Evolutionary conservation across 1,140 invertebrate genomes (phyloP), one percentile per base, ranked within the genome.

Genomic region (Chionoecetes opilio): DNA sequence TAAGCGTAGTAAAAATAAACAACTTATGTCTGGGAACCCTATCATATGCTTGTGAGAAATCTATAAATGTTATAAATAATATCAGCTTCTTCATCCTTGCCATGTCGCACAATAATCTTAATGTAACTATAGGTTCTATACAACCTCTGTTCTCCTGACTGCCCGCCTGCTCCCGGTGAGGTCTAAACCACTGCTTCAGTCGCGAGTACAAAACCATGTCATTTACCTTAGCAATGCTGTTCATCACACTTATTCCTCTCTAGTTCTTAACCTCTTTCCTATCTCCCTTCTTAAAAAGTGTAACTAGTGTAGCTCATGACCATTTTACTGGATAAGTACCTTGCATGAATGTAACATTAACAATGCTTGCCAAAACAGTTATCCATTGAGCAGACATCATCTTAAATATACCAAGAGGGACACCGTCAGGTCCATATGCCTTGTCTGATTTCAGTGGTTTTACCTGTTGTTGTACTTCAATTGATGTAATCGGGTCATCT

Each of bases 11-110:
- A n/a, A n/a, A n/a, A n/a, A n/a, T n/a, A n/a, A n/a, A n/a, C n/a
- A n/a, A n/a, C n/a, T n/a, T n/a, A n/a, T n/a, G n/a, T n/a, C n/a
- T n/a, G n/a, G n/a, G n/a, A n/a, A n/a, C n/a, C n/a, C n/a, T n/a
- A n/a, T n/a, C n/a, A n/a, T n/a, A n/a, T n/a, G n/a, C n/a, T n/a
- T n/a, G n/a, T n/a, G n/a, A n/a, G n/a, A n/a, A n/a, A n/a, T n/a
- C n/a, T n/a, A n/a, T n/a, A n/a, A n/a, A n/a, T n/a, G n/a, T n/a
- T n/a, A n/a, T n/a, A n/a, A n/a, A n/a, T n/a, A n/a, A n/a, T n/a
- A n/a, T n/a, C n/a, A n/a, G n/a, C n/a, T 86, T 86, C 84, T 35
- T 86, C n/a, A 17, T 75, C 35, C 84, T 86, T 34, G 84, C 17
- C 35, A 86, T 35, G 35, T 75, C 26, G n/a, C 63, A 75, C 8